Percentiles rank a stretch among this genome's conserved stretches.
These are phyloP conservation scores for Motacilla tschutschensis DNA, from an alignment of 2,113 vertebrate genomes.

Conservation along the genomic window DNA sequence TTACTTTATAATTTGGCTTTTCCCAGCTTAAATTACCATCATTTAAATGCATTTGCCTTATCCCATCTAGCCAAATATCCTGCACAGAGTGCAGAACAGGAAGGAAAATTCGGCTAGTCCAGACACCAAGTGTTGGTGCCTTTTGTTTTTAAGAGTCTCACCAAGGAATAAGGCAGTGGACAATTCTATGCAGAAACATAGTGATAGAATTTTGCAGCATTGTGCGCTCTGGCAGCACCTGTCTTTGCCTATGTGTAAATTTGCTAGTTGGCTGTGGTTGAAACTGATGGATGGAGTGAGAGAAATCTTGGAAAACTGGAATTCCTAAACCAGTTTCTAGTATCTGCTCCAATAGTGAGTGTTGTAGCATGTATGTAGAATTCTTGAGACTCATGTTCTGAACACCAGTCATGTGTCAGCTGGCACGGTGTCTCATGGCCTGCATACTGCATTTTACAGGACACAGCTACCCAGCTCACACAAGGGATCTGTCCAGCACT, in stretches of 20 bases:
- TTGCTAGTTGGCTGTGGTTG: neutral
- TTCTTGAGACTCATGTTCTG: neutral
- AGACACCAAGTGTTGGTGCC: neutral
- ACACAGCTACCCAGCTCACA: neutral
- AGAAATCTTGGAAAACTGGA: neutral
- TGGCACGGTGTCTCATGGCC: rapidly evolving
- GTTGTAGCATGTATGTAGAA: rapidly evolving
- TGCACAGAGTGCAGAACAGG: neutral
- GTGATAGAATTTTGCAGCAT: neutral
- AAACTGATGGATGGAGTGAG: neutral
- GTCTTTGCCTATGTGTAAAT: neutral
- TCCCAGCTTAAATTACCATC: neutral
- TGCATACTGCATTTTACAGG: neutral
- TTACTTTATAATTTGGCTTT: conserved; percentile 28
- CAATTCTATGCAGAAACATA: neutral
- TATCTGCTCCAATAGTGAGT: neutral
- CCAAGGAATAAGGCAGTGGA: neutral
- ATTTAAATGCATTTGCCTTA: neutral
- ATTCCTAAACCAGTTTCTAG: neutral
- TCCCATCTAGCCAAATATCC: neutral
- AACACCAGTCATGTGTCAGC: neutral
- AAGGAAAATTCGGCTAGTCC: neutral
- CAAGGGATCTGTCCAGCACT: neutral
- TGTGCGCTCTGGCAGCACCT: neutral
- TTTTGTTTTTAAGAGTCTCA: neutral